Evolutionary conservation across 1,140 invertebrate species (phyloP).

Genomic region (Apis cerana): DNA sequence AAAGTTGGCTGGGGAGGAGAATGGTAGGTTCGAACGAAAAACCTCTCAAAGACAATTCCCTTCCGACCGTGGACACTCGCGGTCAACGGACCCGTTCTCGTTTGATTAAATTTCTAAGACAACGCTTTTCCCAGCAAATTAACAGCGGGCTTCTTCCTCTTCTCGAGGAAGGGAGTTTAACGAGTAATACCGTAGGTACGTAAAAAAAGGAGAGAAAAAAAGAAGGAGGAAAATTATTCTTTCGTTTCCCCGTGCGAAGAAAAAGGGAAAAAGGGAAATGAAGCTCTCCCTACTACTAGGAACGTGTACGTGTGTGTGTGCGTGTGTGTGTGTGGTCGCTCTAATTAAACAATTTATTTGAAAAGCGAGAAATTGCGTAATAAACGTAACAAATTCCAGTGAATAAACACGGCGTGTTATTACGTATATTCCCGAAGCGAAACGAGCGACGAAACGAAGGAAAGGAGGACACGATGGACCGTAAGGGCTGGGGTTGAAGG

Average conservation of each 20-base stretch:
- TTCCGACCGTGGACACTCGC: background rate
- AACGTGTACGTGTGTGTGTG: too few relatives aligned
- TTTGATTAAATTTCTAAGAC: conserved; percentile 47
- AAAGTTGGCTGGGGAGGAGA: background rate
- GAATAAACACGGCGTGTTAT: conserved; percentile 34
- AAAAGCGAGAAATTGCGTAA: conserved; percentile 37
- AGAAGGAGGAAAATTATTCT: background rate
- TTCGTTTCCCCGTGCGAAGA: background rate
- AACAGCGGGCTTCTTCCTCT: background rate
- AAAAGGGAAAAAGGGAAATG: background rate
- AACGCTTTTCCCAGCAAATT: background rate
- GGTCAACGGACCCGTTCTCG: background rate
- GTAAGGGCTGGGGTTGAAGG: background rate
- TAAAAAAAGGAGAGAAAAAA: too few relatives aligned
- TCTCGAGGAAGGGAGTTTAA: conserved; percentile 22
- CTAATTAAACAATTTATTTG: conserved; percentile 43
- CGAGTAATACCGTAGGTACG: background rate
- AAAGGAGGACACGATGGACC: background rate
- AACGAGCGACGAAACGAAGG: conserved; percentile 5
- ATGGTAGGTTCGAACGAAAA: background rate
- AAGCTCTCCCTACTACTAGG: background rate
- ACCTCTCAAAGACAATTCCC: conserved; percentile 8
- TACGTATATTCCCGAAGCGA: conserved; percentile 23
- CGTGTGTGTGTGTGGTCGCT: background rate
- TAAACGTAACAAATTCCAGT: conserved; percentile 51